A percentile compares a stretch with the other conserved stretches of the same genome.
Evolutionary conservation across 2,888 invertebrate species (phyloP).

Genomic region (Dryobota labecula): DNA sequence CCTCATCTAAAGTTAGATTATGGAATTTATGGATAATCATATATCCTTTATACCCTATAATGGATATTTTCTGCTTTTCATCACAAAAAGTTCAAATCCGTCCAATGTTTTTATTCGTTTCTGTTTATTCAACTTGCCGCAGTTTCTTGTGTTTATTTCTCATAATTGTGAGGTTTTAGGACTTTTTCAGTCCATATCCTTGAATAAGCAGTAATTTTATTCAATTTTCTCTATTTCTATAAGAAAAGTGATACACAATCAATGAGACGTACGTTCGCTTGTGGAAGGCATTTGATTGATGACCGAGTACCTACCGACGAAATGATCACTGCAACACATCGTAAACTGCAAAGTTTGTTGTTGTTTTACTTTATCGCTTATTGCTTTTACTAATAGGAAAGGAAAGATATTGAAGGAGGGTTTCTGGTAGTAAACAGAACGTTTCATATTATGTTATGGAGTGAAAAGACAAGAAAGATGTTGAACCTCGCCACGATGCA

Average conservation of each 20-base stretch:
- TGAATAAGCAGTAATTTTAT: no score
- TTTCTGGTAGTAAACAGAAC: neutral
- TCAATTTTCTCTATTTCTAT: conserved; percentile 2
- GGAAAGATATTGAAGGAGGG: neutral
- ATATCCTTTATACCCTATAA: neutral
- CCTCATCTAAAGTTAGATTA: neutral
- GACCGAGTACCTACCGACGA: conserved; percentile 4
- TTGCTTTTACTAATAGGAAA: neutral
- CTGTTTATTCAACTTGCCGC: neutral
- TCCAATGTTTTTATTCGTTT: neutral
- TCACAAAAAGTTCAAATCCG: neutral
- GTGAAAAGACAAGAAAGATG: neutral
- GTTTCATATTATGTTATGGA: neutral
- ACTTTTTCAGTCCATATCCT: no score
- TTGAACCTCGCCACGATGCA: neutral
- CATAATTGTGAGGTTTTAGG: neutral
- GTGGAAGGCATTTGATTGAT: conserved; percentile 46
- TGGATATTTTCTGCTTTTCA: neutral
- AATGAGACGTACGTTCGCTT: conserved; percentile 13
- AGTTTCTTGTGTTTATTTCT: neutral
- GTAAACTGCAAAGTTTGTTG: conserved; percentile 18
- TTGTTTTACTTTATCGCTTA: conserved; percentile 25
- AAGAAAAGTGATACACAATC: conserved; percentile 18
- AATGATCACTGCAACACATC: neutral
- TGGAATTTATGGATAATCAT: neutral